Evolutionary conservation across 2,888 invertebrate genomes (phyloP).

Genomic region (Sphaerophoria rueppellii): DNA sequence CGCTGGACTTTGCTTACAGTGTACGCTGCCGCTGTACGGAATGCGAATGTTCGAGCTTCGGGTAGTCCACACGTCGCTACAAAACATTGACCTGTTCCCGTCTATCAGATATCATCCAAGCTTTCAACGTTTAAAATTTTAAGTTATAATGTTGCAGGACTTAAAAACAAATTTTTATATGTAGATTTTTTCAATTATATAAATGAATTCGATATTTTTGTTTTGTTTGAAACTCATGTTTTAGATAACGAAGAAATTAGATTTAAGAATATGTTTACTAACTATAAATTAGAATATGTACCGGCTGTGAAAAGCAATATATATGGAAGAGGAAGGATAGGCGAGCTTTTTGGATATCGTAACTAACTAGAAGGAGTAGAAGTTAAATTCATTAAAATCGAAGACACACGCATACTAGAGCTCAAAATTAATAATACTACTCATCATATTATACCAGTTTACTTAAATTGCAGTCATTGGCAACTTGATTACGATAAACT

Average conservation of each 20-base stretch:
- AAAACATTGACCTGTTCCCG: constrained; percentile 5
- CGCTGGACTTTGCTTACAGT: too few relatives aligned
- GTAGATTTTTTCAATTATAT: constrained; percentile 25
- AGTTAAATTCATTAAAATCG: not conserved
- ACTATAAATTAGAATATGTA: too few relatives aligned
- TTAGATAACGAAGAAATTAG: constrained; percentile 11
- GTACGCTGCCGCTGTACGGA: not conserved
- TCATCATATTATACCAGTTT: constrained; percentile 7
- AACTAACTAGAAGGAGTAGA: not conserved
- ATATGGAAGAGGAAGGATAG: too few relatives aligned
- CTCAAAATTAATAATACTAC: not conserved
- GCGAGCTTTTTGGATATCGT: too few relatives aligned
- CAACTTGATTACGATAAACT: not conserved
- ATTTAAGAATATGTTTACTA: too few relatives aligned
- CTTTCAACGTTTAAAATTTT: constrained; percentile 9
- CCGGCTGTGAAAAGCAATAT: too few relatives aligned
- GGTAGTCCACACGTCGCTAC: not conserved
- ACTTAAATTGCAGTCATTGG: constrained; percentile 11
- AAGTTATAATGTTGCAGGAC: constrained; percentile 12
- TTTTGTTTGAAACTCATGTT: constrained; percentile 34
- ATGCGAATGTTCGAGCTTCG: not conserved
- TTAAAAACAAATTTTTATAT: constrained; percentile 17
- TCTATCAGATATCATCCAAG: constrained; percentile 7
- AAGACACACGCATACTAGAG: constrained; percentile 1
- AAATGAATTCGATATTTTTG: constrained; percentile 31